Conservation (phyloP, 23 tunicate species). For the Oikopleura dioica region DNA sequence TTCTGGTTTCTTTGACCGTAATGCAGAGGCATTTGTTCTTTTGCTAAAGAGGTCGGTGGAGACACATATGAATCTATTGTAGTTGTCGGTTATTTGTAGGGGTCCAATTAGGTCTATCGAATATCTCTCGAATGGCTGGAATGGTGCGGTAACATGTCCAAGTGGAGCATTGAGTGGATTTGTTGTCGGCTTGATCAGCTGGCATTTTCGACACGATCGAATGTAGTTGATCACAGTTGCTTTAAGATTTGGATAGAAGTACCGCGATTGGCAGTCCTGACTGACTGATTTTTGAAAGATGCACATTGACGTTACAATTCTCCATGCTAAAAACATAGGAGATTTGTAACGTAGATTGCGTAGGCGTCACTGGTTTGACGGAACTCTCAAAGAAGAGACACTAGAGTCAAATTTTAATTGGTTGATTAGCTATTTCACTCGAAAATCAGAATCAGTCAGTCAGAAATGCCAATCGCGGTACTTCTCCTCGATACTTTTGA, state of each 20-base stretch:
- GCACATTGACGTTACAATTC: too few species aligned
- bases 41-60: not conserved
- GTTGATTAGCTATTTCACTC: too few species aligned
- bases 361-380: too few species aligned
- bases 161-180: not conserved
- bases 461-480: too few species aligned
- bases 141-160: not conserved
- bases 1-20: not conserved
- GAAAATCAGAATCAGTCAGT: too few species aligned
- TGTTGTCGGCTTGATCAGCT: not conserved
- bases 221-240: not conserved
- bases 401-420: too few species aligned
- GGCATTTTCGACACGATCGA: not conserved
- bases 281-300: too few species aligned
- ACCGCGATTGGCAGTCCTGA: too few species aligned
- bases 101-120: not conserved
- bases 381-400: too few species aligned
- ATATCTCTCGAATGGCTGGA: not conserved
- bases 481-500: not conserved
- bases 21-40: not conserved
- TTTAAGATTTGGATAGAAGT: not conserved
- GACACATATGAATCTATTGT: not conserved
- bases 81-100: not conserved
- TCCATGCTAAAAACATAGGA: too few species aligned
- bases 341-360: too few species aligned